Evolutionary conservation across 2,113 vertebrate species (phyloP), one percentile per base, ranked within the genome.

Genomic region (Baryphthengus martii): DNA sequence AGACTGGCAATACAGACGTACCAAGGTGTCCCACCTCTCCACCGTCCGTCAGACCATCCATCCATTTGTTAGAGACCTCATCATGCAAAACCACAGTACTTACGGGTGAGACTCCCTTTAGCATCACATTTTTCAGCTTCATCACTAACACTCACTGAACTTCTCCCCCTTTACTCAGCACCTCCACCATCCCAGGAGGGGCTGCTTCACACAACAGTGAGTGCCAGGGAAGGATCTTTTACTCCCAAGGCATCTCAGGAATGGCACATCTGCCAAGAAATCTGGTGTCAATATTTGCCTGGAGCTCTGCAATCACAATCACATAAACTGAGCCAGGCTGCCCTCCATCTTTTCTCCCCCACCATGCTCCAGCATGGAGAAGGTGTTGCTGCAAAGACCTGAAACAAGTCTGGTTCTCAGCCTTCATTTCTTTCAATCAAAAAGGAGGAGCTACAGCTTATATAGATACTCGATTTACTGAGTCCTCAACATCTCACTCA

Each of bases 231-330:
- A 97, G 93, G 91, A 93, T 59, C 92, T 95, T 97, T 95, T 95
- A 89, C 96, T 96, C 88, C 68, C 79, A 91, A 50, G 67, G 79
- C 85, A 97, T 33, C 72, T 92, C 94, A 97, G 77, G 95, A 97
- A 90, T 2, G 2, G 91, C 25, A 93, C 13, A 20, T 85, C 95
- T 95, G 95, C 93, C 96, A 97, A 95, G 70, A 86, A 84, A 89
- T 80, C 62, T 61, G 96, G 72, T 95, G 97, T 97, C 97, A 98
- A 88, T 97, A 97, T 97, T 97, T 97, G 97, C 96, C 91, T 78
- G 94, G 95, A 95, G 75, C 90, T 90, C 85, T 95, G 92, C 96
- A 97, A 91, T 95, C 84, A 82, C 28, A 44, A 17, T 93, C 88
- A 83, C 90, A 94, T 86, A 95, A 86, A 62, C 85, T 47, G 37